A percentile compares a stretch with the other conserved stretches of the same genome.
Evolutionary conservation across 2,113 vertebrate species (phyloP).

Genomic region (Macroglossus sobrinus): DNA sequence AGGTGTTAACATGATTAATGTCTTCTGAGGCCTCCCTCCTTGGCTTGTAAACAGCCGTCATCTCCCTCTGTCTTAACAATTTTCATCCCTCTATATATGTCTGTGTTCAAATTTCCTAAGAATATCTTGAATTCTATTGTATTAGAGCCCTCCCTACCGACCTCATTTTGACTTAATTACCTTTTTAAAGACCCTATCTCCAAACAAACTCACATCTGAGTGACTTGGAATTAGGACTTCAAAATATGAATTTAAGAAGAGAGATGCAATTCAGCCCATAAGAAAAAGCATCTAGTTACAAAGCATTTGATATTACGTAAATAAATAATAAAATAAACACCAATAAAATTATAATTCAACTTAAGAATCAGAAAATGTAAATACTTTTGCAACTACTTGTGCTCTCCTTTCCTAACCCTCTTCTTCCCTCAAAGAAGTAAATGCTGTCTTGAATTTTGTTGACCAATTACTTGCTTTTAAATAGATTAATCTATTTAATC

Average conservation of each 20-base stretch:
- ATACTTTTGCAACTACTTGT: background rate
- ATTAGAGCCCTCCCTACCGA: background rate
- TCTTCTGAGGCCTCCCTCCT: background rate
- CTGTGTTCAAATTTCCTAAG: background rate
- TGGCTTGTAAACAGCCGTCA: background rate
- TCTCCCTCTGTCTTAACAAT: background rate
- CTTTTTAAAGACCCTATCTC: background rate
- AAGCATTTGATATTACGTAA: background rate
- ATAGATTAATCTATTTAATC: background rate
- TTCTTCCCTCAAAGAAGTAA: background rate
- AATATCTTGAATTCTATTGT: background rate
- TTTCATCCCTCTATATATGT: background rate
- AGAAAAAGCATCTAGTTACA: background rate
- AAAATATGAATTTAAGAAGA: background rate
- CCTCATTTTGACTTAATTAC: background rate
- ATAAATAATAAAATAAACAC: background rate
- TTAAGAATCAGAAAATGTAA: background rate
- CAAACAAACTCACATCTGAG: background rate
- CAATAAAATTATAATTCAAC: background rate
- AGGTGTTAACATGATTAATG: background rate
- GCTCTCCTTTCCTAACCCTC: background rate
- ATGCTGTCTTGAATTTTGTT: background rate
- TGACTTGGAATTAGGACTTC: background rate
- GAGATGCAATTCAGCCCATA: background rate
- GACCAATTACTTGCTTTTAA: background rate